Evolutionary conservation across 2,113 vertebrate genomes (phyloP).

Genomic region (Euleptes europaea): DNA sequence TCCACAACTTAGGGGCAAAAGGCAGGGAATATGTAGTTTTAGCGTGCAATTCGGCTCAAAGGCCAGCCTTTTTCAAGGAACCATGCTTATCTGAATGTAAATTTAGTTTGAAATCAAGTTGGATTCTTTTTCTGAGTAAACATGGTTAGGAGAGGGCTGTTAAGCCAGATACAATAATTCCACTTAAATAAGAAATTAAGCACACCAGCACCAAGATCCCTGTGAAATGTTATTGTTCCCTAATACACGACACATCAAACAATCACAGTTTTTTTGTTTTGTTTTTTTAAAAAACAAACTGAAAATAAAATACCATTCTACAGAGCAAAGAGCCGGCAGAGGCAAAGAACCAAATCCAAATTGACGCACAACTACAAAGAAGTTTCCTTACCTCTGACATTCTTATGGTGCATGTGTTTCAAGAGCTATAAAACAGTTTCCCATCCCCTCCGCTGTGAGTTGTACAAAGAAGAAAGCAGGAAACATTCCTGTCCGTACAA

Average conservation of each 20-base stretch:
- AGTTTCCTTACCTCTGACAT: constrained; percentile 94
- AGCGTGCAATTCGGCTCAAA: constrained; percentile 43
- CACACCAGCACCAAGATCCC: constrained; percentile 3
- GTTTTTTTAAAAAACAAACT: constrained; percentile 38
- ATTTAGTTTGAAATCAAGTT: not conserved
- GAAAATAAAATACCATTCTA: constrained; percentile 15
- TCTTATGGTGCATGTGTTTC: constrained; percentile 82
- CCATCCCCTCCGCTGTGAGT: constrained; percentile 84
- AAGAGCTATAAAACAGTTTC: constrained; percentile 80
- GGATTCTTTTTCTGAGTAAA: not conserved
- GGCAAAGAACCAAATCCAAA: constrained; percentile 39
- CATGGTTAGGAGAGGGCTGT: not conserved
- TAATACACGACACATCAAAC: not conserved
- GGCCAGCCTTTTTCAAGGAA: constrained; percentile 29
- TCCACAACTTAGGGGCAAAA: constrained; percentile 48
- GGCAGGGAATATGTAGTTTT: constrained; percentile 51
- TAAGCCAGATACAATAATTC: constrained; percentile 31
- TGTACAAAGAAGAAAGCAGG: constrained; percentile 80
- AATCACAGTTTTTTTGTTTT: constrained; percentile 31
- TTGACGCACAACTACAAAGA: constrained; percentile 57
- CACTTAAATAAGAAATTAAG: constrained; percentile 32
- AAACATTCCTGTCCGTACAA: constrained; percentile 85
- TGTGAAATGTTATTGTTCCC: constrained; percentile 24
- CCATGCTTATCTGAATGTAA: not conserved
- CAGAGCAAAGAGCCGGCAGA: not conserved